These are phyloP conservation scores for Mus pahari DNA, from an alignment of 2,113 vertebrate genomes.

Conservation along the genomic window DNA sequence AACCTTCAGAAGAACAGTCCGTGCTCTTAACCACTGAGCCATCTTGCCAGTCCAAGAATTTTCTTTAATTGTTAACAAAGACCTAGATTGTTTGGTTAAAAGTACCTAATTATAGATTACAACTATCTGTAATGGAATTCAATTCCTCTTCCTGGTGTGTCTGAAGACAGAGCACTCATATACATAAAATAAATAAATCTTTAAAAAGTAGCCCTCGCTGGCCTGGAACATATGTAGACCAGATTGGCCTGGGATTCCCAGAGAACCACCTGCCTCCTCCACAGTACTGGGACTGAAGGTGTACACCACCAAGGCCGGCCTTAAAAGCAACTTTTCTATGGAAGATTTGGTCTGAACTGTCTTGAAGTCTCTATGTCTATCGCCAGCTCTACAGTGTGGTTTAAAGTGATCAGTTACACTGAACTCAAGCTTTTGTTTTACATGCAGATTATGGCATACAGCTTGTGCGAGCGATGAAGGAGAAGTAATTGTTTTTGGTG, in stretches of 20 bases:
- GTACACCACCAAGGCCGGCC: neutral
- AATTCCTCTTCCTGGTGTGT: no score
- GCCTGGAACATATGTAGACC: neutral
- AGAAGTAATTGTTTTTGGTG: constrained; percentile 97
- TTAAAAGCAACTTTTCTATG: neutral
- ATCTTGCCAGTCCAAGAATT: neutral
- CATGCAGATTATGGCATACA: constrained; percentile 95
- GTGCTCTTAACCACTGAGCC: no score
- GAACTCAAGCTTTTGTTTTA: constrained; percentile 46
- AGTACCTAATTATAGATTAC: no score
- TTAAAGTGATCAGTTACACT: neutral
- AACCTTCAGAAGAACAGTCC: no score
- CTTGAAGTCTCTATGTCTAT: constrained; percentile 27
- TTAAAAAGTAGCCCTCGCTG: neutral
- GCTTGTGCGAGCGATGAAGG: constrained; percentile 95
- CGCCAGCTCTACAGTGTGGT: neutral
- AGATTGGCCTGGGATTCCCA: neutral
- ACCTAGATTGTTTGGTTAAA: constrained; percentile 2
- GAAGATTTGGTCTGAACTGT: neutral
- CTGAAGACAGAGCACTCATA: no score
- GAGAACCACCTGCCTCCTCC: neutral
- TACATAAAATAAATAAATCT: no score
- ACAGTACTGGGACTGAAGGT: neutral
- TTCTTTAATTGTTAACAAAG: constrained; percentile 47
- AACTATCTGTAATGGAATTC: no score